These are phyloP conservation scores for Myiotriccus ornatus DNA, from an alignment of 2,797 vertebrate genomes.

Conservation along the genomic window DNA sequence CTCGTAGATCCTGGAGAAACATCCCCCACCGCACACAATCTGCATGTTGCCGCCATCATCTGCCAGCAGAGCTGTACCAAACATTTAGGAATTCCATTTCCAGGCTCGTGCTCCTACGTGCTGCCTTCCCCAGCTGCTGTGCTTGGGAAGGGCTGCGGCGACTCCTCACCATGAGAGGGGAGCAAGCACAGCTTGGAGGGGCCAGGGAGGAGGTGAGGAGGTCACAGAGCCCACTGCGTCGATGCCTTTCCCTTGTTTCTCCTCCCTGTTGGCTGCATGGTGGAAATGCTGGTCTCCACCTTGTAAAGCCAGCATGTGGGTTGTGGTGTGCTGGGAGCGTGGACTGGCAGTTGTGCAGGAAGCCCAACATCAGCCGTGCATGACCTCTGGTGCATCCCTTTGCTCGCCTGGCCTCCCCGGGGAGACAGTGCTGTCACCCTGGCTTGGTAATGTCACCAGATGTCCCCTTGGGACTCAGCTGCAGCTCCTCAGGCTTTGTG, in stretches of 20 bases:
- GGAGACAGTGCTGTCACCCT: not conserved
- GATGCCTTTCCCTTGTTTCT: accelerated
- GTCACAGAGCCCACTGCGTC: not conserved
- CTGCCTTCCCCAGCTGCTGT: slow-evolving; percentile 4
- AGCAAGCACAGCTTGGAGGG: accelerated
- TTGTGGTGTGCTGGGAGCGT: accelerated
- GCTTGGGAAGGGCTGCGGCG: not conserved
- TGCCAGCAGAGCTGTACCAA: slow-evolving; percentile 24
- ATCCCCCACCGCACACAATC: not conserved
- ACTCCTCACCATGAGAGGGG: not conserved
- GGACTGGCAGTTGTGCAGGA: not conserved
- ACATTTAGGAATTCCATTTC: slow-evolving; percentile 14
- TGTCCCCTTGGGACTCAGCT: not conserved
- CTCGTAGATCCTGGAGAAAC: not conserved
- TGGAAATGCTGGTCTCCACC: not conserved
- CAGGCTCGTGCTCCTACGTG: not conserved
- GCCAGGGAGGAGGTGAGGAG: not conserved
- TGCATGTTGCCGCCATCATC: slow-evolving; percentile 19
- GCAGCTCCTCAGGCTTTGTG: not conserved
- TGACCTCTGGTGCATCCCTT: accelerated
- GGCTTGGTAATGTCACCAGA: not conserved
- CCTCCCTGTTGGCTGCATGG: accelerated
- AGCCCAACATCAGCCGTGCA: accelerated
- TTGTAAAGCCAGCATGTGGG: accelerated
- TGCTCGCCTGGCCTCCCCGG: accelerated